A percentile compares a stretch with the other conserved stretches of the same genome.
Conservation (phyloP, 2,113 vertebrate species). For the pig (Sus scrofa) region DNA sequence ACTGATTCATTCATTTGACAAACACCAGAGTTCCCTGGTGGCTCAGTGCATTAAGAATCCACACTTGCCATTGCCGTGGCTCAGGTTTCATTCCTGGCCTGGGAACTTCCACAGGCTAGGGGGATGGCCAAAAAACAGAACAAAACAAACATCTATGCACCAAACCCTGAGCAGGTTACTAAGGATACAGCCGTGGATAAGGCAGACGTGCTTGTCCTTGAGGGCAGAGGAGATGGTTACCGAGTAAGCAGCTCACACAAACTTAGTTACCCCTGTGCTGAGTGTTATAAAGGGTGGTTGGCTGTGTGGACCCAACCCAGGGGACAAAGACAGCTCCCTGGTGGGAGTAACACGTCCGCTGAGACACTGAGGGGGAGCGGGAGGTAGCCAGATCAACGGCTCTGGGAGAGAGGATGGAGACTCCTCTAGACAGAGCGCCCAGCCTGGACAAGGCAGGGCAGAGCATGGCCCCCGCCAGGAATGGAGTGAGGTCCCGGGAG, state of each 20-base stretch:
- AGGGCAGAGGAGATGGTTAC: background rate
- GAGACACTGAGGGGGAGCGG: background rate
- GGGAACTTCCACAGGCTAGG: too few species aligned
- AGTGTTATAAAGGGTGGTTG: background rate
- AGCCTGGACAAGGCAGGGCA: background rate
- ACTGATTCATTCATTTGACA: background rate
- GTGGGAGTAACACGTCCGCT: background rate
- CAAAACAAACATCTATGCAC: accelerated
- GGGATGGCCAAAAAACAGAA: too few species aligned
- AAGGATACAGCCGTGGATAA: accelerated
- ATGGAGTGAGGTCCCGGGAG: too few species aligned
- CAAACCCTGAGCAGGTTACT: background rate
- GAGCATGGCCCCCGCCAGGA: background rate
- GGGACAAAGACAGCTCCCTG: background rate
- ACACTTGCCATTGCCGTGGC: too few species aligned
- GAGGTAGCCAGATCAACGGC: background rate
- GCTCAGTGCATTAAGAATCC: too few species aligned
- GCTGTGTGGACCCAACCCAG: too few species aligned
- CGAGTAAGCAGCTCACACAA: accelerated
- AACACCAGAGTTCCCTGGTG: too few species aligned
- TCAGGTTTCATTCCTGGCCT: too few species aligned
- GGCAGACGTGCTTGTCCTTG: background rate
- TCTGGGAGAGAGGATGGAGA: background rate
- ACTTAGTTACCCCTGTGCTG: background rate
- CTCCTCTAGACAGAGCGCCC: background rate